Conservation (phyloP, 2,113 vertebrate genomes). For the Piprites chloris region DNA sequence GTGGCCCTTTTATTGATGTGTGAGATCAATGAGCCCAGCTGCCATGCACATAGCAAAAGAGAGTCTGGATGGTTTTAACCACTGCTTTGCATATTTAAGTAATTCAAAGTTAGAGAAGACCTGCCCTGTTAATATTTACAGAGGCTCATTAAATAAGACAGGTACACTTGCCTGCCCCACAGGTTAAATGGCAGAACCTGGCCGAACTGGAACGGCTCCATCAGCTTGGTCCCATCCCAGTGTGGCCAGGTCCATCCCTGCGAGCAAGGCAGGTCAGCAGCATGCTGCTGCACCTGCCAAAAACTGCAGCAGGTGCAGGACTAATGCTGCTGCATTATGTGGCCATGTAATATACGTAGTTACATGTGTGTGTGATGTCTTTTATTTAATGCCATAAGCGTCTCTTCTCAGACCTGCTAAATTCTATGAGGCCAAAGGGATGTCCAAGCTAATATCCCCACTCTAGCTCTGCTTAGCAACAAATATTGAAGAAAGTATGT, state of each 20-base stretch:
- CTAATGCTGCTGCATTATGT: not conserved
- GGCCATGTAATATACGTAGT: not conserved
- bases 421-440: not conserved
- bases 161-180: not conserved
- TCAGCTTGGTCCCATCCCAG: not conserved
- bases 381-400: not conserved
- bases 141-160: not conserved
- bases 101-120: not conserved
- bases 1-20: not conserved
- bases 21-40: not conserved
- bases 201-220: not conserved
- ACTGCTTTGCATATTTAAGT: slow-evolving; percentile 25
- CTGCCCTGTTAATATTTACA: not conserved
- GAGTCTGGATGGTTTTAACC: not conserved
- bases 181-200: not conserved
- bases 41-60: not conserved
- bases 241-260: not conserved
- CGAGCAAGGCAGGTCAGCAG: not conserved
- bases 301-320: not conserved
- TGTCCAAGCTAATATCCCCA: not conserved
- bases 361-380: fast-evolving
- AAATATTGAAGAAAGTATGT: not conserved
- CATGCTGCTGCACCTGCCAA: not conserved
- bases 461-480: not conserved
- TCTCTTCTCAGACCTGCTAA: not conserved